Evolutionary conservation across 30 jellyfish, hydroid and myxozoan species (phyloP).

Genomic region (Turritopsis rubra): DNA sequence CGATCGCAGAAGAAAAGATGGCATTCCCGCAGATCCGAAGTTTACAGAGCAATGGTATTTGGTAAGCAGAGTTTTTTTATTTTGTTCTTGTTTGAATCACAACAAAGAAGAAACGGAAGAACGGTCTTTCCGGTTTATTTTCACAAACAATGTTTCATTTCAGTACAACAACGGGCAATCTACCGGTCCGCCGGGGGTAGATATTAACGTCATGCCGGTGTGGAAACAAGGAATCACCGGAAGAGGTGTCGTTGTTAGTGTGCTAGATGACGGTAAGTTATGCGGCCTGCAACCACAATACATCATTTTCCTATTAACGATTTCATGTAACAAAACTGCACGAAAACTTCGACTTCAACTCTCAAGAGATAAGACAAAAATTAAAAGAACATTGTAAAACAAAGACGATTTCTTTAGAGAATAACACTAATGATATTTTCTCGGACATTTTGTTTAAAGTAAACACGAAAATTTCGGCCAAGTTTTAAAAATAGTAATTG

Average conservation of each 20-base stretch:
- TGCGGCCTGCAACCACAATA: not conserved
- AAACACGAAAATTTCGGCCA: no score
- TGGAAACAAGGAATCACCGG: slow-evolving; percentile 91
- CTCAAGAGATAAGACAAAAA: no score
- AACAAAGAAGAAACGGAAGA: no score
- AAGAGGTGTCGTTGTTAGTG: slow-evolving; percentile 95
- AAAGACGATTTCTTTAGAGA: no score
- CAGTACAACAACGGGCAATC: slow-evolving; percentile 91
- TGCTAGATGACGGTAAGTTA: slow-evolving; percentile 89
- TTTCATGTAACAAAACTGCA: no score
- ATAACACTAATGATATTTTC: no score
- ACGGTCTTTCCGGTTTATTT: no score
- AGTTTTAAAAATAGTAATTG: no score
- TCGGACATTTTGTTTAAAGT: no score
- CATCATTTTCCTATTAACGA: no score
- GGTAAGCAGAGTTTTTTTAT: slow-evolving; percentile 39
- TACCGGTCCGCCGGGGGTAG: slow-evolving; percentile 99
- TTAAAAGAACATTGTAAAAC: no score
- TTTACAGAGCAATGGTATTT: slow-evolving; percentile 91
- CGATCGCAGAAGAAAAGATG: slow-evolving; percentile 88
- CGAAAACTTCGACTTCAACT: no score
- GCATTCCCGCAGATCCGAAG: slow-evolving; percentile 91
- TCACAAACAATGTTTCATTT: not conserved
- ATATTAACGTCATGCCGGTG: slow-evolving; percentile 66
- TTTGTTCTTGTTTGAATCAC: not conserved